A percentile compares a stretch with the other conserved stretches of the same genome.
phyloP scores from a whole-genome alignment of 2,888 invertebrate species.

The Ashinkailepas kermadecensis region DNA sequence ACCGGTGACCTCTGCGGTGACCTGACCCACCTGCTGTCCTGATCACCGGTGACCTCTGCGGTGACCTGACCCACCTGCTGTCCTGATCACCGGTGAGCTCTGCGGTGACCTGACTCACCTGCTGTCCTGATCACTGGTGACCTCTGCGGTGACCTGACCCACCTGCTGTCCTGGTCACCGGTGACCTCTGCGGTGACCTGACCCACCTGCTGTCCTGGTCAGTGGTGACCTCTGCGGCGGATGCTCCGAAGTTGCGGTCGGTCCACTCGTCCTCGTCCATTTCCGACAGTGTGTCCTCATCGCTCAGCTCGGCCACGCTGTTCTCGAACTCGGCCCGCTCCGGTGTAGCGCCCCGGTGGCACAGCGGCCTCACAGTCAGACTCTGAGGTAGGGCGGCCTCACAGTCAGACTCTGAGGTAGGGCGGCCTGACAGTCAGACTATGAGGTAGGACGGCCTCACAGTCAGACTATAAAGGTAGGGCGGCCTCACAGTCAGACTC shows the following conservation, averaged over 20 bases:
- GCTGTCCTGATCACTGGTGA: constrained; percentile 44
- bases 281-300: constrained; percentile 32
- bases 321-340: constrained; percentile 74
- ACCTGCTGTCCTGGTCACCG: constrained; percentile 44
- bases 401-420: no score
- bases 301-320: constrained; percentile 33
- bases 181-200: neutral
- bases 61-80: constrained; percentile 33
- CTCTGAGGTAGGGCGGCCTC: no score
- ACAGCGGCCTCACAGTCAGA: no score
- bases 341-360: constrained; percentile 50
- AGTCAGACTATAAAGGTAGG: no score
- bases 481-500: no score
- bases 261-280: constrained; percentile 96
- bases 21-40: no score
- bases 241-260: constrained; percentile 68
- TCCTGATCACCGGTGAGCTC: constrained; percentile 42
- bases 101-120: neutral
- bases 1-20: no score
- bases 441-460: no score
- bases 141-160: neutral
- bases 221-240: constrained; percentile 44
- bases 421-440: no score
- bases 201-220: constrained; percentile 44
- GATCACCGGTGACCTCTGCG: neutral